Evolutionary conservation across 2,797 vertebrate genomes (phyloP).

Genomic region (Gambusia yucatana): DNA sequence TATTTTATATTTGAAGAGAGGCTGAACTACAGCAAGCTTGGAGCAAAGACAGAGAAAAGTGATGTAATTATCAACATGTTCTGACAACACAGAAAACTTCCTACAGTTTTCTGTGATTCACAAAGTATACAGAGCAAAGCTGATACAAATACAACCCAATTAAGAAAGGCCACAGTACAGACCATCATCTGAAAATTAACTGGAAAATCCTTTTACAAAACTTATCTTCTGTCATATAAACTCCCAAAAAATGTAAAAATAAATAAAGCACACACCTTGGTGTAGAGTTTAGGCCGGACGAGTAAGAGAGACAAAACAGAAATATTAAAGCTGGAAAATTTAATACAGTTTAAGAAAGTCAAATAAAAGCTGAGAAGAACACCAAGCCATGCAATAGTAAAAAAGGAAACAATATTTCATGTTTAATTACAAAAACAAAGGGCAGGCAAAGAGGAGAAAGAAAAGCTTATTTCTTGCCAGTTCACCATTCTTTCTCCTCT

Average conservation of each 20-base stretch:
- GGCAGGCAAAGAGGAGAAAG: conserved; percentile 1
- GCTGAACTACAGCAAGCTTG: background rate
- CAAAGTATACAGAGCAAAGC: background rate
- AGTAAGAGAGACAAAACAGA: background rate
- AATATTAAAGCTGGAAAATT: background rate
- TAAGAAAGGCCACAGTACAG: background rate
- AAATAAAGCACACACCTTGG: background rate
- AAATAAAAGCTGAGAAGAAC: background rate
- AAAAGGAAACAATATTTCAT: background rate
- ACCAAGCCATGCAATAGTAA: background rate
- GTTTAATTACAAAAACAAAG: conserved; percentile 18
- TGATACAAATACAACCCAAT: background rate
- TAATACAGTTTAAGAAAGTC: background rate
- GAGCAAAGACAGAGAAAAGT: background rate
- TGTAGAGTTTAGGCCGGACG: background rate
- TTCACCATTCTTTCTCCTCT: background rate
- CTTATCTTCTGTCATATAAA: background rate
- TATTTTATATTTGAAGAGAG: background rate
- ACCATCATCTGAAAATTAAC: background rate
- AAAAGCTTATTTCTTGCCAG: conserved; percentile 14
- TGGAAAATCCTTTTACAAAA: background rate
- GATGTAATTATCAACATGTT: too few species aligned
- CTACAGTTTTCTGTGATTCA: background rate
- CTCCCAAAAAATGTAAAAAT: background rate
- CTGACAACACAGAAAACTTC: background rate